Evolutionary conservation across 2,113 vertebrate genomes (phyloP).

Genomic region (Hippopotamus amphibius): DNA sequence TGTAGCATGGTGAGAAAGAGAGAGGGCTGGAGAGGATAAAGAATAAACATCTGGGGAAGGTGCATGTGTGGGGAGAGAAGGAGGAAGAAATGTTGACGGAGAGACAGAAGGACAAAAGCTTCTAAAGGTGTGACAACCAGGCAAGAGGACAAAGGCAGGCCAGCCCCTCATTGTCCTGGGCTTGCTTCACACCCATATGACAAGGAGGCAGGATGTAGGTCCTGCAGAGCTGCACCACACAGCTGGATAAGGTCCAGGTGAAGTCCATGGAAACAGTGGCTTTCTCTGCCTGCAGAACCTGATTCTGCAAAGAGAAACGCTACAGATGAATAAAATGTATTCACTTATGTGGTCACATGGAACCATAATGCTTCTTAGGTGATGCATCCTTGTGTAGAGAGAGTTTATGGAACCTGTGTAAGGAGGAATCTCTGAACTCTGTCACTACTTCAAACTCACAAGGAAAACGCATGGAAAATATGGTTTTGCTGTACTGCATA

Average conservation of each 20-base stretch:
- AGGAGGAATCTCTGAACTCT: not conserved
- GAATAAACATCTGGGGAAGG: not conserved
- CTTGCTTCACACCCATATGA: not conserved
- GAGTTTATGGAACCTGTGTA: not conserved
- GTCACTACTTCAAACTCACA: not conserved
- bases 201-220: not conserved
- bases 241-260: not conserved
- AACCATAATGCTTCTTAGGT: not conserved
- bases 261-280: not conserved
- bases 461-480: not conserved
- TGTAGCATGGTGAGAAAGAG: not conserved
- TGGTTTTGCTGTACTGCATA: not conserved
- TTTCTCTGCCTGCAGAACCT: not conserved
- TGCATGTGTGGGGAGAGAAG: not conserved
- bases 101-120: not conserved
- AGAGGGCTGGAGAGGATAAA: not conserved
- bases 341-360: accelerated
- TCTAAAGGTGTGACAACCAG: not conserved
- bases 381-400: not conserved
- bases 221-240: not conserved
- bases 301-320: not conserved
- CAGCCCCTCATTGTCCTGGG: not conserved
- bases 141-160: not conserved
- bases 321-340: not conserved
- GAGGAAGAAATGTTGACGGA: not conserved